Evolutionary conservation across 1,140 invertebrate genomes (phyloP).

Genomic region (Solenopsis fugax): DNA sequence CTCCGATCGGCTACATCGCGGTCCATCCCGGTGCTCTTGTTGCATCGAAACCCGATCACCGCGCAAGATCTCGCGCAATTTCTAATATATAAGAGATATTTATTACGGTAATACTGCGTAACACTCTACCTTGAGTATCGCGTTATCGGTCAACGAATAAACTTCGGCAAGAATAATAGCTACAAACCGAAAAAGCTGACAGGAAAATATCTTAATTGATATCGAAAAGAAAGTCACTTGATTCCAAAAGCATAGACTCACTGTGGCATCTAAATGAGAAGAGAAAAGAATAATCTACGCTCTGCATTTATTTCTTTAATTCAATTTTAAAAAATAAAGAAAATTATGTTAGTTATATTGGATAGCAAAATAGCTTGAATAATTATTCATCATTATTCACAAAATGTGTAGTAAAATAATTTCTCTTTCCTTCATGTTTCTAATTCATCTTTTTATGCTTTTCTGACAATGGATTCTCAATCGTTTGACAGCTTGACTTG

Average conservation of each 20-base stretch:
- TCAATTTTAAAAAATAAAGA: background rate
- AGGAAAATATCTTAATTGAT: constrained; percentile 20
- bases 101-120: background rate
- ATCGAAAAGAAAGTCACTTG: background rate
- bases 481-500: background rate
- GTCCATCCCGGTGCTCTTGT: constrained; percentile 13
- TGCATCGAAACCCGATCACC: constrained; percentile 26
- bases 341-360: background rate
- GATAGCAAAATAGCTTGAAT: background rate
- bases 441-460: background rate
- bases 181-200: background rate
- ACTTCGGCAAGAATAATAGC: background rate
- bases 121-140: background rate
- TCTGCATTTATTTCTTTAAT: background rate
- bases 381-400: background rate
- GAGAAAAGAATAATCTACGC: background rate
- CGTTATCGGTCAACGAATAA: background rate
- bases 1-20: constrained; percentile 20
- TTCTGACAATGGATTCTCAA: background rate
- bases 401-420: background rate
- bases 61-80: constrained; percentile 60
- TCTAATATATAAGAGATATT: constrained; percentile 36
- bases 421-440: background rate
- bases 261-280: background rate
- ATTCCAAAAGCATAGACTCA: background rate